phyloP scores from a whole-genome alignment of 53 echinoderm and acorn worm genomes.

The Antedon mediterranea region DNA sequence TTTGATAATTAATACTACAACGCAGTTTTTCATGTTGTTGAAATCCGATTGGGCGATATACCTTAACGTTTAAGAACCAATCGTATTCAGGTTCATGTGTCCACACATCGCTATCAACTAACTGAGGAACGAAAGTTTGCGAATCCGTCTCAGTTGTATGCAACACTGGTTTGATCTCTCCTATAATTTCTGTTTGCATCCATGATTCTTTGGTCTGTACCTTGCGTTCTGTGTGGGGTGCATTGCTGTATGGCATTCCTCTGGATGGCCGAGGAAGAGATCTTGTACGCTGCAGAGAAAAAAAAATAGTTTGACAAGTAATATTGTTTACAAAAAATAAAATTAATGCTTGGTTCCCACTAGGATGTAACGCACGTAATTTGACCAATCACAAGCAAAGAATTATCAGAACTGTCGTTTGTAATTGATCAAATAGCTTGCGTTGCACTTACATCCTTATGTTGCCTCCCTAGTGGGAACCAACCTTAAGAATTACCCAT shows the following conservation, averaged over 20 bases:
- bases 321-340: too few relatives aligned
- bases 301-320: background rate
- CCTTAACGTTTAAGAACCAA: constrained; percentile 62
- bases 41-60: constrained; percentile 56
- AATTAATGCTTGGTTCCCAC: too few relatives aligned
- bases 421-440: too few relatives aligned
- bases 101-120: constrained; percentile 62
- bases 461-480: too few relatives aligned
- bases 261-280: background rate
- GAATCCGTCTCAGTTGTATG: background rate
- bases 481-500: too few relatives aligned
- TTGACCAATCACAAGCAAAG: too few relatives aligned
- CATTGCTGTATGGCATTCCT: background rate
- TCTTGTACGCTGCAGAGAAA: background rate
- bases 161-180: background rate
- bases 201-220: background rate
- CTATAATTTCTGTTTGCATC: background rate
- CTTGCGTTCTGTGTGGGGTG: background rate
- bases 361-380: too few relatives aligned
- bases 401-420: too few relatives aligned
- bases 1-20: constrained; percentile 71
- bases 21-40: constrained; percentile 37
- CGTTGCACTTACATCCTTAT: too few relatives aligned
- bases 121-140: constrained; percentile 56
- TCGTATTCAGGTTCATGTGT: constrained; percentile 93